Percentiles rank a stretch among this genome's conserved stretches.
These are phyloP conservation scores for Apis dorsata DNA, from an alignment of 1,140 invertebrate species.

Conservation along the genomic window DNA sequence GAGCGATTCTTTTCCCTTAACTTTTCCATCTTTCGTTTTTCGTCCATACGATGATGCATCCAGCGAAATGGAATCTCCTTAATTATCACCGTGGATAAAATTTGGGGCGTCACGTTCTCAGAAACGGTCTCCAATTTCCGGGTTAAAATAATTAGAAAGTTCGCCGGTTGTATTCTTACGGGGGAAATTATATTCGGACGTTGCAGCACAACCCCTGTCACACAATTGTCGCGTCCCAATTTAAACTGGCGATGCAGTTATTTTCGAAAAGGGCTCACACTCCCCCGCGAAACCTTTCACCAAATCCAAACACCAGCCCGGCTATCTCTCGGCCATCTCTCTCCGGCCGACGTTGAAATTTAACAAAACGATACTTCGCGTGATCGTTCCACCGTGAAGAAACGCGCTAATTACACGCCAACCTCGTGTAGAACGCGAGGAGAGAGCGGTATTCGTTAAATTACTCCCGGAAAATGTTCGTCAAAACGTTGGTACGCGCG, in stretches of 20 bases:
- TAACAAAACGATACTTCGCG: not conserved
- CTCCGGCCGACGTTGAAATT: not conserved
- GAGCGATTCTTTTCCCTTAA: no score
- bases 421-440: not conserved
- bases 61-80: no score
- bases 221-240: not conserved
- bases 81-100: no score
- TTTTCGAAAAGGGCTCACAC: not conserved
- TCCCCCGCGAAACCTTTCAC: not conserved
- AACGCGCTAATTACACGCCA: not conserved
- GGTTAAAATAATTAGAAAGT: constrained; percentile 17
- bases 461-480: not conserved
- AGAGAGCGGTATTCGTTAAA: not conserved
- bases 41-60: no score
- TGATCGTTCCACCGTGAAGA: not conserved
- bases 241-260: not conserved
- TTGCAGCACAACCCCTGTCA: no score
- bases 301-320: not conserved
- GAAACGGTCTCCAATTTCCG: not conserved
- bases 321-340: no score
- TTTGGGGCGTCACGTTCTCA: no score
- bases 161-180: not conserved
- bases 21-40: no score
- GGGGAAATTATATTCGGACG: constrained; percentile 25
- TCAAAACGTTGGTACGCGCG: not conserved